These are phyloP conservation scores for Scaptodrosophila latifasciaeformis DNA, from an alignment of 2,888 invertebrate genomes.

Conservation along the genomic window DNA sequence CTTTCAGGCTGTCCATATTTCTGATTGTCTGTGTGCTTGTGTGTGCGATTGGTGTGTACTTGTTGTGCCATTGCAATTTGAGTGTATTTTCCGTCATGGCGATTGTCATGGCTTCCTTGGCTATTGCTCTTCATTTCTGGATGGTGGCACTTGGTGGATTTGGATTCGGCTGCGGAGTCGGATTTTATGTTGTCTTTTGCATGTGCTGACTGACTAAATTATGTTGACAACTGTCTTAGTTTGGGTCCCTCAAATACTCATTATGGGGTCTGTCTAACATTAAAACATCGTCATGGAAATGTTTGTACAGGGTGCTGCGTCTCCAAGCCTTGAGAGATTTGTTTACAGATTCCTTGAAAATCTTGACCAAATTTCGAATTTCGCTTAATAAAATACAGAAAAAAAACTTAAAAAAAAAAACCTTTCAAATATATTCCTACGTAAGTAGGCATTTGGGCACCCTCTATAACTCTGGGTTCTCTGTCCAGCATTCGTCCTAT, in stretches of 20 bases:
- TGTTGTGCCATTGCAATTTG: slow-evolving; percentile 2
- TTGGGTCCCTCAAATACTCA: slow-evolving; percentile 67
- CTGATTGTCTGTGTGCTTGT: slow-evolving; percentile 13
- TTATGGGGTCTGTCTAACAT: slow-evolving; percentile 51
- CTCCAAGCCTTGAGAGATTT: too few relatives aligned
- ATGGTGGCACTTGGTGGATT: too few relatives aligned
- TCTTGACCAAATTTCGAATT: too few relatives aligned
- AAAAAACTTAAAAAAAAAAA: too few relatives aligned
- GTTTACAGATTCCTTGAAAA: too few relatives aligned
- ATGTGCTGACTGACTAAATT: slow-evolving; percentile 71
- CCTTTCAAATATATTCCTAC: not conserved
- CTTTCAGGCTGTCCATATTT: slow-evolving; percentile 21
- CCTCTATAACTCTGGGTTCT: too few relatives aligned
- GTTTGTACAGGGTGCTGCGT: too few relatives aligned
- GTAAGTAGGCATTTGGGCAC: too few relatives aligned
- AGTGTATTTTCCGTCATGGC: not conserved
- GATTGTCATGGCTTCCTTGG: not conserved
- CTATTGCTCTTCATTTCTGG: slow-evolving; percentile 4
- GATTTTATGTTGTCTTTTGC: too few relatives aligned
- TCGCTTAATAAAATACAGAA: too few relatives aligned
- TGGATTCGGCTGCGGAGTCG: too few relatives aligned
- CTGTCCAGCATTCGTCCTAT: too few relatives aligned
- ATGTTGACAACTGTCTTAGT: slow-evolving; percentile 70
- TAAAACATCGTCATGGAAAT: not conserved
- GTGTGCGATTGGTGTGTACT: slow-evolving; percentile 5